Evolutionary conservation across 2,888 invertebrate species (phyloP), one percentile per base, ranked within the genome.

Genomic region (Drosophila pegasa): DNA sequence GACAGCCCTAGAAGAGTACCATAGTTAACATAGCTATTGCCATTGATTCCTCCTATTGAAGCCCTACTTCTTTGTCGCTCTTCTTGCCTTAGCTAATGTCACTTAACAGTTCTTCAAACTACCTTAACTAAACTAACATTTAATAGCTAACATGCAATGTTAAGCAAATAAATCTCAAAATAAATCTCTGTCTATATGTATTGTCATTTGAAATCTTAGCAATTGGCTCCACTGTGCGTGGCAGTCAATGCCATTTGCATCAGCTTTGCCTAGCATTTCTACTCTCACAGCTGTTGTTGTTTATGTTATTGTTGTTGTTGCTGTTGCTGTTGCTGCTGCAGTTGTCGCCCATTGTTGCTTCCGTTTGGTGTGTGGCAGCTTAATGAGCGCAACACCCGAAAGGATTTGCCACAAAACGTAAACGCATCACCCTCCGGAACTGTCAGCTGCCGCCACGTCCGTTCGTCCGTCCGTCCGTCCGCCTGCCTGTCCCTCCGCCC

Each of bases 351-450:
- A 64, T 73, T 73, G 70, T 62, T 65, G 74, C 81, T 85, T 82
- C 81, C 87, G 85, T 85, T 87, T 87, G 85, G 87, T 70, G 82
- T 78, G 81, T 45, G 45, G 75, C 85, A 84, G 70, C 85, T 85
- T 82, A 85, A 82, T 87, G 88, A 85, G 75, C 37, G 55, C 69
- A 62, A 71, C 76, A 63, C 55, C 79, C 85, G 60, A 78, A 78
- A 81, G 86, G 88, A 87, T 82, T 82, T 85, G 71, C 75, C 55
- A 48, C 65, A 63, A 82, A 71, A 55, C 56, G 37, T 40, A 41
- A 56, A 56, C 56, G 64, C 63, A 52, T 60, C 48, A 54, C 73
- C 48, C 74, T 56, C 45, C 50, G 56, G 59, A 52, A 62, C 59
- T 43, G 58, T 33, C 68, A 70, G 50, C 51, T 54, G 60, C 55